A percentile compares a stretch with the other conserved stretches of the same genome.
Conservation (phyloP, 2,888 invertebrate species). For the Heteromurus nitidus region DNA sequence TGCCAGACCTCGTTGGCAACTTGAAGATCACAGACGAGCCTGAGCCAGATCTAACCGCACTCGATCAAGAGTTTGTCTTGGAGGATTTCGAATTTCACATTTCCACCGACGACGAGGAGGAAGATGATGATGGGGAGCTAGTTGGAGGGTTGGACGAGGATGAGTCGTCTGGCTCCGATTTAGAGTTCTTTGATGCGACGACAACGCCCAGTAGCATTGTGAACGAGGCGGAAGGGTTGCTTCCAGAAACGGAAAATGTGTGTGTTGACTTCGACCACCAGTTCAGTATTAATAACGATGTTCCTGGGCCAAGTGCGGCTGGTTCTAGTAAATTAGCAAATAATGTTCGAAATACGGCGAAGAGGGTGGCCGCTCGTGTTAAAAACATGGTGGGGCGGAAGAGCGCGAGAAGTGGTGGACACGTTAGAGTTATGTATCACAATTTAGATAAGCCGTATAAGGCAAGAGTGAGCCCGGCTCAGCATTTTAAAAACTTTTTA, state of each 20-base stretch:
- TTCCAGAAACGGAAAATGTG: constrained; percentile 73
- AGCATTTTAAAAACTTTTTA: constrained; percentile 73
- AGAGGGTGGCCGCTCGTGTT: constrained; percentile 68
- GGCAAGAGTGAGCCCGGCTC: constrained; percentile 71
- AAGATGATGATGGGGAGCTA: constrained; percentile 43
- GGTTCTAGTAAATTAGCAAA: constrained; percentile 57
- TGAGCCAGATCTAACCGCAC: constrained; percentile 72
- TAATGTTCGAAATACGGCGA: constrained; percentile 70
- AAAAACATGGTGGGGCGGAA: constrained; percentile 72
- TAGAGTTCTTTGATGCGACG: constrained; percentile 73
- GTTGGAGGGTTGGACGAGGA: constrained; percentile 36
- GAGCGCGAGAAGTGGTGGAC: constrained; percentile 54
- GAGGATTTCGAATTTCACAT: constrained; percentile 73
- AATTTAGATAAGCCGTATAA: constrained; percentile 73
- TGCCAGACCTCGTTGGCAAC: constrained; percentile 73
- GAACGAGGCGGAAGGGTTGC: constrained; percentile 33
- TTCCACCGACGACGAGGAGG: constrained; percentile 70
- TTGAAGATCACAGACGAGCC: constrained; percentile 71
- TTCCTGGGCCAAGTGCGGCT: constrained; percentile 41
- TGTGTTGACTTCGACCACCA: constrained; percentile 70
- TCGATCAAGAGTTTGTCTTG: constrained; percentile 71
- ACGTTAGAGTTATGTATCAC: constrained; percentile 72
- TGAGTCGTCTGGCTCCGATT: constrained; percentile 69
- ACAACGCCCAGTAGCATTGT: constrained; percentile 19
- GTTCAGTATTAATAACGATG: constrained; percentile 70